These are phyloP conservation scores for Heterodera filipjevi DNA, from an alignment of 2,888 invertebrate genomes.

Conservation along the genomic window DNA sequence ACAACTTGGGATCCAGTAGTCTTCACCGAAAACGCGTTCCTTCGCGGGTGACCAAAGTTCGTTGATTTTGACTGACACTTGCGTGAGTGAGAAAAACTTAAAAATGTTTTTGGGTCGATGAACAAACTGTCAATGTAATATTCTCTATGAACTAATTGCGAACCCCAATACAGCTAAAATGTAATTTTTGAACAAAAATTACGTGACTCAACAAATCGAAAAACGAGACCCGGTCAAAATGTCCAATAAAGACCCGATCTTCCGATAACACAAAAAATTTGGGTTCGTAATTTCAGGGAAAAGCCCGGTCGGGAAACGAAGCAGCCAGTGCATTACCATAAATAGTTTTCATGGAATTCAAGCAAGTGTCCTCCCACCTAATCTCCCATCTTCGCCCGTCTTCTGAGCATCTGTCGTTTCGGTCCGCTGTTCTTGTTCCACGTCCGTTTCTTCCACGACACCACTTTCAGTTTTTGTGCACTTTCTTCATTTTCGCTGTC, in stretches of 20 bases:
- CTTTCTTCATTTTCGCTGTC: neutral
- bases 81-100: constrained; percentile 56
- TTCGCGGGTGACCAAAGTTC: constrained; percentile 56
- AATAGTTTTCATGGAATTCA: neutral
- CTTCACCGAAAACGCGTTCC: constrained; percentile 56
- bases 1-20: constrained; percentile 57
- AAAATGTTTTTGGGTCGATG: neutral
- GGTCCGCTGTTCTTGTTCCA: neutral
- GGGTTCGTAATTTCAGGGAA: too few relatives aligned
- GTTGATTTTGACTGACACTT: constrained; percentile 53
- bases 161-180: neutral
- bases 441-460: neutral
- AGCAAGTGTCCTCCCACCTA: neutral
- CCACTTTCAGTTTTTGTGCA: too few relatives aligned
- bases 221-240: too few relatives aligned
- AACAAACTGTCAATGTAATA: neutral
- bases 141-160: too few relatives aligned
- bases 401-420: neutral
- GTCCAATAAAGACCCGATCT: too few relatives aligned
- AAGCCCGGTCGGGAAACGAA: neutral
- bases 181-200: too few relatives aligned
- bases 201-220: too few relatives aligned
- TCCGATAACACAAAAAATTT: too few relatives aligned
- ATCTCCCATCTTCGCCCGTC: neutral
- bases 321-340: neutral